Evolutionary conservation across 2,888 invertebrate species (phyloP), one percentile per base, ranked within the genome.

Genomic region (Eudiplozoon nipponicum): DNA sequence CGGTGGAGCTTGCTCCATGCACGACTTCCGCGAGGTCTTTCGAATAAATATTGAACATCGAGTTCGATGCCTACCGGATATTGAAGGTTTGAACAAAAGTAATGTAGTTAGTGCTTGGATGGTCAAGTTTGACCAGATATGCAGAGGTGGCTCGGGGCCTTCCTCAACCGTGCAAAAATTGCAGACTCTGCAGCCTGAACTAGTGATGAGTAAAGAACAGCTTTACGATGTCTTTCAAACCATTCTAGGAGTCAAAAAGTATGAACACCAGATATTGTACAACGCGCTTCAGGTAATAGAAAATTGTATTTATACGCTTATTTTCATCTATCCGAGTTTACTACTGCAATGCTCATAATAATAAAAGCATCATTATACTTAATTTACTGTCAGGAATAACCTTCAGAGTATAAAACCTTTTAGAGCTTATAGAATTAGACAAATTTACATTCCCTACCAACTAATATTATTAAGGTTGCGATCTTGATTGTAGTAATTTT

Each of bases 211-310:
- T 51, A 98, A 98, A 63, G 94, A 98, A 56, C 94, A 98, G 59
- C 69, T 98, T 9, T 98, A 84, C 62, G 94, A 98, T 60, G 86
- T 94, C 81, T 98, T 94, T 61, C 94, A 98, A 61, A 86, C 86
- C 62, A 84, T 98, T 49, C 66, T 98, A 45, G 74, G 74, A 39
- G 77, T 98, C 39, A 94, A 94, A 66, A 98, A 98, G 61, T 98
- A 94, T 60, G 94, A 98, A 61, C 94, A 98, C 62, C 94, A 94
- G 64, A 70, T 94, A 51, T 68, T 94, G 45, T 98, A 80, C 65
- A 98, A 94, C 65, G 86, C 90, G 49, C 69, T 90, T 56, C 73
- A 80, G 71, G 74, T 75, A 60, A 49, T 4, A n/a, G 9, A 9
- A 26, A 26, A 26, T n/a, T n/a, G 26, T n/a, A n/a, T n/a, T n/a